These are phyloP conservation scores for Zeugodacus cucurbitae DNA, from an alignment of 1,140 invertebrate genomes.

Conservation along the genomic window DNA sequence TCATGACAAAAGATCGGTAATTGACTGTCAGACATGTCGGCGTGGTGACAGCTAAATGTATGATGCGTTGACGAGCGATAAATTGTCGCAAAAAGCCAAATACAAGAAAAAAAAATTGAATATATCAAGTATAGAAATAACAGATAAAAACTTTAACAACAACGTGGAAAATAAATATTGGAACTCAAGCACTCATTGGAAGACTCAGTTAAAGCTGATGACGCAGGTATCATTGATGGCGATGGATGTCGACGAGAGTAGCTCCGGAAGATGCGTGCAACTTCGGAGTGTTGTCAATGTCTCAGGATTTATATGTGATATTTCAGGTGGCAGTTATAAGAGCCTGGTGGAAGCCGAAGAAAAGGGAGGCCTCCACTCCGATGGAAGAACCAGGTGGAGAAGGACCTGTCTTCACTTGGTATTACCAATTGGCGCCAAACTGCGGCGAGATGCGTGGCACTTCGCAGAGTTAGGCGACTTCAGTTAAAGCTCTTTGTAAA, in stretches of 20 bases:
- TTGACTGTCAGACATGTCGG: constrained; percentile 28
- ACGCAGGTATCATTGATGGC: not conserved
- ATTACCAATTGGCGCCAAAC: no score
- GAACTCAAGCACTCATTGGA: not conserved
- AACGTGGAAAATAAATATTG: not conserved
- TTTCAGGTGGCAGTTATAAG: no score
- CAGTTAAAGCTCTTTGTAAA: no score
- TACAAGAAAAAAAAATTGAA: not conserved
- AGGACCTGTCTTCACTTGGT: no score
- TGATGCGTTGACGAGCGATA: not conserved
- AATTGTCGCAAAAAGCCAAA: not conserved
- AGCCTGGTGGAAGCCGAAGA: no score
- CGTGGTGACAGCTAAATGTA: not conserved
- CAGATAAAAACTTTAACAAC: not conserved
- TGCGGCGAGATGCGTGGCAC: no score
- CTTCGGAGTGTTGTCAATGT: not conserved
- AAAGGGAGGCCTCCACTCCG: no score
- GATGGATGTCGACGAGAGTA: not conserved
- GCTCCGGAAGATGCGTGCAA: not conserved
- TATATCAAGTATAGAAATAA: not conserved
- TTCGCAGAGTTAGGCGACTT: no score
- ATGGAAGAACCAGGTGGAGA: no score
- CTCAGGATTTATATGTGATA: no score
- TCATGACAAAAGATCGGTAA: not conserved
- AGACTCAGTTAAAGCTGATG: not conserved